These are phyloP conservation scores for Okapia johnstoni DNA, from an alignment of 2,113 vertebrate genomes.

Conservation along the genomic window DNA sequence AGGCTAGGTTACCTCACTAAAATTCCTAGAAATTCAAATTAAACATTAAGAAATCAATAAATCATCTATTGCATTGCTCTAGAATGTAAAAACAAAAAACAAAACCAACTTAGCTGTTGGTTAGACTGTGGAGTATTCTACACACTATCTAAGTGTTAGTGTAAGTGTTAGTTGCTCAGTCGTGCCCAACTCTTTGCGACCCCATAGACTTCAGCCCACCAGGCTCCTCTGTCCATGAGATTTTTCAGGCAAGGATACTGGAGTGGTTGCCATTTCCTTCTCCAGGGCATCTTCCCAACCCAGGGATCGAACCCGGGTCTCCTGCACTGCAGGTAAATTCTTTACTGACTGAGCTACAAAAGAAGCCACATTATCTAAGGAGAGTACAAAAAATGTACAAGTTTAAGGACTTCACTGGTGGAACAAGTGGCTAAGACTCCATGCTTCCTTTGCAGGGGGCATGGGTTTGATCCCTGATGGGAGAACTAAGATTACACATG, in stretches of 20 bases:
- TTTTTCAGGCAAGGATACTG: no score
- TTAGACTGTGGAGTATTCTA: neutral
- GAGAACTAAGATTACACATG: neutral
- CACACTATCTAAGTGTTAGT: neutral
- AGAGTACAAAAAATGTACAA: no score
- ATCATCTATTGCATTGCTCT: neutral
- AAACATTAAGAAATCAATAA: neutral
- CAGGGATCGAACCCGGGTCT: no score
- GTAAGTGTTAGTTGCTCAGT: no score
- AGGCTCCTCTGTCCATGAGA: no score
- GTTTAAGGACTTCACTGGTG: neutral
- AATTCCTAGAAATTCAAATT: neutral
- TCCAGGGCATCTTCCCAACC: no score
- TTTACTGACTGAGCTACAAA: no score
- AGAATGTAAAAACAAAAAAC: neutral
- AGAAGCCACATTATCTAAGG: no score
- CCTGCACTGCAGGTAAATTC: no score
- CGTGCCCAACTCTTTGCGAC: no score
- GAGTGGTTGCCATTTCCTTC: no score
- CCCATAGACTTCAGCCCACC: no score
- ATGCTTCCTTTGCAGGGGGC: neutral
- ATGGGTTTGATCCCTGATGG: neutral
- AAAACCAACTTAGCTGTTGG: neutral
- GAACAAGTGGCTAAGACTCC: neutral
- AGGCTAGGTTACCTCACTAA: neutral